Conservation (phyloP, 2,888 invertebrate genomes). For the Pammene fasciana region DNA sequence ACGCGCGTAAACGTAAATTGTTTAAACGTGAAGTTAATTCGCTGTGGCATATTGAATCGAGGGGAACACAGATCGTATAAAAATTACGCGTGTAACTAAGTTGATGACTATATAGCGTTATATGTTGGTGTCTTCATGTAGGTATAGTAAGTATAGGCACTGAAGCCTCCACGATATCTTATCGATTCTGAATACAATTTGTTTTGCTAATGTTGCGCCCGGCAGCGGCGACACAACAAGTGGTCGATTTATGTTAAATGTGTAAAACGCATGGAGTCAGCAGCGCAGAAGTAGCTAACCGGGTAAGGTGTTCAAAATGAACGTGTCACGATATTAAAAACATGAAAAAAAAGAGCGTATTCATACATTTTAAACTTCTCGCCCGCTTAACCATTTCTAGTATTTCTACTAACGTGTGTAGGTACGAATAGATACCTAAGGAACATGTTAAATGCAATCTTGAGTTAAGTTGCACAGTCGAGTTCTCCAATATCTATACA, state of each 20-base stretch:
- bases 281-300: too few species aligned
- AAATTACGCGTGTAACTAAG: background rate
- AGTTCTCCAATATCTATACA: too few species aligned
- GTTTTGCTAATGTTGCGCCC: conserved; percentile 38
- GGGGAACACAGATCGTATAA: too few species aligned
- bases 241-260: conserved; percentile 24
- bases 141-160: conserved; percentile 13
- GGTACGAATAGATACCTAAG: background rate
- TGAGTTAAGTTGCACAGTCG: too few species aligned
- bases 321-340: too few species aligned
- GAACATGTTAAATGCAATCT: background rate
- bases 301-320: too few species aligned
- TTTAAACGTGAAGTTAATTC: too few species aligned
- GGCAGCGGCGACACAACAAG: conserved; percentile 32
- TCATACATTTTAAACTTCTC: too few species aligned
- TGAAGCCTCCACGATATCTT: conserved; percentile 29
- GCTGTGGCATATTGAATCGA: too few species aligned
- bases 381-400: too few species aligned
- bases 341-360: too few species aligned
- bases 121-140: background rate
- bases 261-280: background rate
- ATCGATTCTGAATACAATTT: conserved; percentile 42
- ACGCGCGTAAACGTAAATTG: conserved; percentile 4
- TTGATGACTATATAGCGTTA: conserved; percentile 7
- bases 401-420: too few species aligned